phyloP scores from a whole-genome alignment of 2,888 invertebrate genomes.

The Macrophya alboannulata region DNA sequence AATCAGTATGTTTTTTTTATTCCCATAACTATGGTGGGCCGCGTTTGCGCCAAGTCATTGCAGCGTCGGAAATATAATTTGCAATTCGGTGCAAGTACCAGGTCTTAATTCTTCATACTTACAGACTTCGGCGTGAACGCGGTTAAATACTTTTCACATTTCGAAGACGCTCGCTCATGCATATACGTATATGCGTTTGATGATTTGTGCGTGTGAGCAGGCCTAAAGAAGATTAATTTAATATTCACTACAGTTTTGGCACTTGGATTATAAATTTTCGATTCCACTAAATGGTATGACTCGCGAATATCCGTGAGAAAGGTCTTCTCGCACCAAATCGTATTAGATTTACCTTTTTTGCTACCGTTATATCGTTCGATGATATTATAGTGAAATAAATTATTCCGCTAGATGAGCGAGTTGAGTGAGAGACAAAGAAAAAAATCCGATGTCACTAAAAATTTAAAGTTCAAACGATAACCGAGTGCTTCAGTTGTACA shows the following conservation, averaged over 20 bases:
- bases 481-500: constrained; percentile 11
- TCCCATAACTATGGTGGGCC: constrained; percentile 7
- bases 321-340: constrained; percentile 12
- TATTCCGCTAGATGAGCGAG: not conserved
- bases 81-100: not conserved
- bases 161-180: not conserved
- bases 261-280: constrained; percentile 73
- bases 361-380: not conserved
- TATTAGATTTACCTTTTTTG: not conserved
- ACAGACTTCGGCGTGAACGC: constrained; percentile 14
- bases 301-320: constrained; percentile 57
- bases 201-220: not conserved
- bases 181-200: constrained; percentile 18
- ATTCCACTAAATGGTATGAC: constrained; percentile 72
- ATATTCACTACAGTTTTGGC: constrained; percentile 75
- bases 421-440: not conserved
- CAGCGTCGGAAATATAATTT: not conserved
- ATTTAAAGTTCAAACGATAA: constrained; percentile 7
- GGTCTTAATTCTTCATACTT: not conserved
- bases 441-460: not conserved
- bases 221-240: constrained; percentile 24
- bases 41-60: not conserved
- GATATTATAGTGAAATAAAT: not conserved
- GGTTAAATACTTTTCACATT: not conserved
- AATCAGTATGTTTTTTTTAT: constrained; percentile 36